Percentiles rank a stretch among this genome's conserved stretches.
phyloP scores from a whole-genome alignment of 2,113 vertebrate genomes.

The Pachypanchax playfairii region DNA sequence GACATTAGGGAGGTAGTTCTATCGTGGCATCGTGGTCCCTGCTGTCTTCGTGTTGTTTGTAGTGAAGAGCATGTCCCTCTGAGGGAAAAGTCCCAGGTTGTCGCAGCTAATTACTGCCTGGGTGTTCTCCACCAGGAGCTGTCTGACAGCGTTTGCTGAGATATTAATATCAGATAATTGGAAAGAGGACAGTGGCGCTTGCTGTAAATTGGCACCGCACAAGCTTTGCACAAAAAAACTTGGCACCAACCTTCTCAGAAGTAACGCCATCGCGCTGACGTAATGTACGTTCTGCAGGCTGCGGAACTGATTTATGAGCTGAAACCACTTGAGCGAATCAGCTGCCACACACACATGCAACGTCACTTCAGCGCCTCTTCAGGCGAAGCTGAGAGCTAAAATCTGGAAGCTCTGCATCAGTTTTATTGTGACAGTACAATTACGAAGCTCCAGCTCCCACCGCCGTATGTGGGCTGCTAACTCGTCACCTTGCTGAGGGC shows the following conservation, averaged over 20 bases:
- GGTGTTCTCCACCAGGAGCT: slow-evolving; percentile 63
- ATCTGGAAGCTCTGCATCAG: slow-evolving; percentile 67
- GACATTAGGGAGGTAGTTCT: neutral
- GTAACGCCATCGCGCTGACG: slow-evolving; percentile 21
- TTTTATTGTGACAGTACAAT: slow-evolving; percentile 76
- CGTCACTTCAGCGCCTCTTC: slow-evolving; percentile 44
- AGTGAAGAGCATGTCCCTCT: slow-evolving; percentile 53
- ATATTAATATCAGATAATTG: slow-evolving; percentile 65
- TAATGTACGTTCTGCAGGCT: neutral
- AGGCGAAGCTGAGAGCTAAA: slow-evolving; percentile 52
- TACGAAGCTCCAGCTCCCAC: slow-evolving; percentile 67
- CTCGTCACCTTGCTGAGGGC: slow-evolving; percentile 70
- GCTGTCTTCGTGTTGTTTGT: slow-evolving; percentile 51
- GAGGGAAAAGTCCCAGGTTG: slow-evolving; percentile 69
- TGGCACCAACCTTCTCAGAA: slow-evolving; percentile 4
- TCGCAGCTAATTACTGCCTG: slow-evolving; percentile 73
- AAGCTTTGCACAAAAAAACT: slow-evolving; percentile 18
- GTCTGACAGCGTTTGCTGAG: slow-evolving; percentile 72
- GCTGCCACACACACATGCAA: neutral
- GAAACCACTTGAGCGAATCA: slow-evolving; percentile 28
- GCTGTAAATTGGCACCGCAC: slow-evolving; percentile 35
- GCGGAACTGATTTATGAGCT: slow-evolving; percentile 37
- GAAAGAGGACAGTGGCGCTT: slow-evolving; percentile 38
- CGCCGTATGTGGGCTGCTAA: slow-evolving; percentile 45
- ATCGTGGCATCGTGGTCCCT: slow-evolving; percentile 4